Percentiles rank a stretch among this genome's conserved stretches.
Evolutionary conservation across 2,888 invertebrate species (phyloP).

Genomic region (Lampropteryx suffumata): DNA sequence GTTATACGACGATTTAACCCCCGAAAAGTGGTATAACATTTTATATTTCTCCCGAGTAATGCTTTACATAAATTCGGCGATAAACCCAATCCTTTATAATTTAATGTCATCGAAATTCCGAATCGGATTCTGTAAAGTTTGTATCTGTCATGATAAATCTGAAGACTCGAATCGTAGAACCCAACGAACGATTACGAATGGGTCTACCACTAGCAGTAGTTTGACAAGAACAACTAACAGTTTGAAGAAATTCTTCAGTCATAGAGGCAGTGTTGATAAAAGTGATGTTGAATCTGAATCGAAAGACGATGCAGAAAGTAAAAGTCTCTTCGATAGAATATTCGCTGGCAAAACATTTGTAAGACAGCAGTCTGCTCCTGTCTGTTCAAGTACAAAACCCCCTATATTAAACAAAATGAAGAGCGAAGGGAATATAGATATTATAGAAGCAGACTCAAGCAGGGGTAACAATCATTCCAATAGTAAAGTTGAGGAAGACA

Average conservation of each 20-base stretch:
- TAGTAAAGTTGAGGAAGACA: conserved; percentile 50
- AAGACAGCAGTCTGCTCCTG: conserved; percentile 72
- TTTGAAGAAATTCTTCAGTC: conserved; percentile 75
- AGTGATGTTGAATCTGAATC: conserved; percentile 60
- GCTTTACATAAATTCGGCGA: conserved; percentile 94
- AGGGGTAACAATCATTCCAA: conserved; percentile 66
- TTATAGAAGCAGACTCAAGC: conserved; percentile 47
- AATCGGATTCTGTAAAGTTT: conserved; percentile 88
- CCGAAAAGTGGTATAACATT: conserved; percentile 91
- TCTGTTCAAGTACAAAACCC: conserved; percentile 59
- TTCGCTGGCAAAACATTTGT: conserved; percentile 63
- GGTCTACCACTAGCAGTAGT: conserved; percentile 84
- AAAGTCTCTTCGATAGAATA: conserved; percentile 62
- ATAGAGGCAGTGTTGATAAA: conserved; percentile 71
- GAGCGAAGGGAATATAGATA: conserved; percentile 68
- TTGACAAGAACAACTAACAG: conserved; percentile 84
- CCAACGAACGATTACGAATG: conserved; percentile 82
- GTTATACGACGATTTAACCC: conserved; percentile 85
- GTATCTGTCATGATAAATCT: conserved; percentile 80
- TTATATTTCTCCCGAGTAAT: conserved; percentile 93
- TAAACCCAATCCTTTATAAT: conserved; percentile 96
- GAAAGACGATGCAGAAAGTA: conserved; percentile 52
- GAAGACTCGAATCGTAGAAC: conserved; percentile 67
- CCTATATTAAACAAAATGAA: conserved; percentile 62
- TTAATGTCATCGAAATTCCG: conserved; percentile 96